These are phyloP conservation scores for Chrysolina oricalcia DNA, from an alignment of 2,888 invertebrate genomes.

Conservation along the genomic window DNA sequence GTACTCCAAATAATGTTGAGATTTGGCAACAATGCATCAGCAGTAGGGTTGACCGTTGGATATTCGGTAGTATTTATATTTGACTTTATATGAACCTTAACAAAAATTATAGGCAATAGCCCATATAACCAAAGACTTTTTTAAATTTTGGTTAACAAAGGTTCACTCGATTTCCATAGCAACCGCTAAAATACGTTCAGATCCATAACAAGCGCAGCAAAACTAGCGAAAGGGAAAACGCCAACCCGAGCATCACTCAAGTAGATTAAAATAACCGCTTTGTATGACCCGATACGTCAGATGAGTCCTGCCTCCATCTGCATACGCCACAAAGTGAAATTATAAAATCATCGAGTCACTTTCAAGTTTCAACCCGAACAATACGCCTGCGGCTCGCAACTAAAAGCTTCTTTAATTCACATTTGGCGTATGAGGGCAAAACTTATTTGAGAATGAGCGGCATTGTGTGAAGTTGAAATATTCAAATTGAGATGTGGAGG, in stretches of 20 bases:
- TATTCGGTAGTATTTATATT: too few relatives aligned
- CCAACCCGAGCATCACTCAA: neutral
- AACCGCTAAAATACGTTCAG: neutral
- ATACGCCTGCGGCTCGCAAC: neutral
- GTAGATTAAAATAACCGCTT: constrained; percentile 13
- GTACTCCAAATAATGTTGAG: too few relatives aligned
- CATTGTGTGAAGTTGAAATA: constrained; percentile 34
- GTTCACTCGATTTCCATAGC: constrained; percentile 4
- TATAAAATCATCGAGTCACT: constrained; percentile 8
- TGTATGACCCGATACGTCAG: constrained; percentile 7
- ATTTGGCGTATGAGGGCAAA: constrained; percentile 20
- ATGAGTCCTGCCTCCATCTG: neutral
- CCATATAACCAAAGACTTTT: too few relatives aligned
- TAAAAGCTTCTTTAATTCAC: constrained; percentile 23
- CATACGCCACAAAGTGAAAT: constrained; percentile 1
- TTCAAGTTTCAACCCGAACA: constrained; percentile 1
- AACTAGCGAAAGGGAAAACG: neutral
- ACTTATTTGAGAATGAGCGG: constrained; percentile 25
- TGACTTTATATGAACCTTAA: too few relatives aligned
- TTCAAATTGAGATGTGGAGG: constrained; percentile 37
- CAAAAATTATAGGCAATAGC: too few relatives aligned
- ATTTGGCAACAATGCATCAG: too few relatives aligned
- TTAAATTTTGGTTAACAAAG: too few relatives aligned
- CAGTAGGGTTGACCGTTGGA: too few relatives aligned
- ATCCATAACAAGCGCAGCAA: neutral